Evolutionary conservation across 2,888 invertebrate species (phyloP).

Genomic region (Baronia brevicornis): DNA sequence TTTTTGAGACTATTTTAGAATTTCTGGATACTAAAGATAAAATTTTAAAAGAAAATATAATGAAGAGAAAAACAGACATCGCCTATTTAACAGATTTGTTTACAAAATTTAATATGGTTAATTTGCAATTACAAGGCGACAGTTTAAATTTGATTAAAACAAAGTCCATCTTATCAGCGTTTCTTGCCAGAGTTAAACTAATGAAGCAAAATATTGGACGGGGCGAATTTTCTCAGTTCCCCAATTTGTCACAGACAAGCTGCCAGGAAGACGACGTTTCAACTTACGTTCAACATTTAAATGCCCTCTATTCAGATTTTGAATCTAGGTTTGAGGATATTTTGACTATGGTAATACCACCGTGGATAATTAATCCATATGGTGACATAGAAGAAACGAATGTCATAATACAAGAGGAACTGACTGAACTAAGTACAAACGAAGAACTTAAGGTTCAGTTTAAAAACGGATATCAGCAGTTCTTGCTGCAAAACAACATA

Average conservation of each 20-base stretch:
- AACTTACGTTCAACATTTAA: conserved; percentile 17
- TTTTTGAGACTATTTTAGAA: conserved; percentile 11
- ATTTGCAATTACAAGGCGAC: conserved; percentile 25
- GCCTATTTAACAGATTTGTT: conserved; percentile 8
- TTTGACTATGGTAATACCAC: conserved; percentile 1
- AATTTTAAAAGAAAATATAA: conserved; percentile 13
- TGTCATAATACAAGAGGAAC: no score
- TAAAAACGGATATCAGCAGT: no score
- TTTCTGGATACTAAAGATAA: conserved; percentile 13
- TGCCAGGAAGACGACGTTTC: conserved; percentile 11
- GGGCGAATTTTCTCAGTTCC: conserved; percentile 27
- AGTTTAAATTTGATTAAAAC: conserved; percentile 26
- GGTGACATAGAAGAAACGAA: no score
- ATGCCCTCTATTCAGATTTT: conserved; percentile 10
- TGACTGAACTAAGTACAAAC: no score
- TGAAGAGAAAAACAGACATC: no score
- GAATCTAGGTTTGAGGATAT: conserved; percentile 9
- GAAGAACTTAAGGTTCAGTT: no score
- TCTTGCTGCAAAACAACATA: no score
- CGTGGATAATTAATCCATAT: no score
- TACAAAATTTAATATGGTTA: conserved; percentile 14
- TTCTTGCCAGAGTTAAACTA: conserved; percentile 26
- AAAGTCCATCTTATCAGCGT: conserved; percentile 25
- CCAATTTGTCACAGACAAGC: conserved; percentile 18
- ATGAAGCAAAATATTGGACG: conserved; percentile 24